Base-by-base conservation (phyloP, 2,888 invertebrate genomes). In the Sussaba pulchella region DNA sequence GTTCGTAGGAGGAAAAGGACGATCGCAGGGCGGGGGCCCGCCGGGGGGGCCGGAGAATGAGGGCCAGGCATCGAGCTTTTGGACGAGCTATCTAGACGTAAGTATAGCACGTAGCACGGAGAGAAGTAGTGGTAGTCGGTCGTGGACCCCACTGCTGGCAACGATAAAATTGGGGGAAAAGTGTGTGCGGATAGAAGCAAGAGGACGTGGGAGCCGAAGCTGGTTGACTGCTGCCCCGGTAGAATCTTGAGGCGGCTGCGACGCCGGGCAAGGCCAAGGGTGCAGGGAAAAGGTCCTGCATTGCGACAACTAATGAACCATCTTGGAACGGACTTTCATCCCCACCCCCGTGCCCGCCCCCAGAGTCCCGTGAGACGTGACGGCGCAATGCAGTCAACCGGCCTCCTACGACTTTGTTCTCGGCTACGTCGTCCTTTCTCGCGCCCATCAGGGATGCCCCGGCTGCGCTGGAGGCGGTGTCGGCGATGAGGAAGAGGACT, bases 231-330 rank as follows among this genome's bases (percentile, higher is more conserved):
- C 50, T 39, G 82, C 19, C 50, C 43, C 57, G 72, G 47, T 54
- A 67, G 36, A 57, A 64, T 67, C 69, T 59, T 21, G 64, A 47
- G 45, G 61, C 41, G 19, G 19, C 61, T 39, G 19, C 61, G 54
- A 61, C 61, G 63, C 31, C 66, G 71, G 73, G 82, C 70, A 80
- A 78, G 73, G 71, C 54, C 52, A 72, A 63, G 79, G 74, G 50
- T 39, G 78, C 54, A 79, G 85, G 84, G 73, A 81, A 85, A 85
- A 87, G 88, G 89, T 89, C 90, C 92, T 91, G 91, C 91, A 92
- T 91, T 92, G 91, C 91, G 91, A 91, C 91, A 91, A 89, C 91
- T 92, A 92, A 92, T 92, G 91, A 92, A 91, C 90, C 91, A 90
- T 91, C 90, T 91, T 91, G 89, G 89, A 89, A 87, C 85, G 87